A percentile compares a stretch with the other conserved stretches of the same genome.
phyloP scores from a whole-genome alignment of 2,888 invertebrate genomes.

The Athalia cordata region DNA sequence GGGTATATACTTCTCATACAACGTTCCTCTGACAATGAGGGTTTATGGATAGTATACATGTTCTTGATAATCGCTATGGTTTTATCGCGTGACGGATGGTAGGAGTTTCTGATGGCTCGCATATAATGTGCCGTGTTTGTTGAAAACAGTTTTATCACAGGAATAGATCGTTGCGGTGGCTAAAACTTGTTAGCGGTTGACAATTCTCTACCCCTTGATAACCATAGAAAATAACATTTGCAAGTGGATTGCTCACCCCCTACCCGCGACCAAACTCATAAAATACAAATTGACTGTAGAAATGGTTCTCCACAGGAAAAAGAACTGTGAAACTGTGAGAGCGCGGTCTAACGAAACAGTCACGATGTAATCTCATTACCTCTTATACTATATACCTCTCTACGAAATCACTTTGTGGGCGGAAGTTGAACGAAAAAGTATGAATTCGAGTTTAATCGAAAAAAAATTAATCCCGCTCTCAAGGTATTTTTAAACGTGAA shows the following conservation, averaged over 20 bases:
- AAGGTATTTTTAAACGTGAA: conserved; percentile 14
- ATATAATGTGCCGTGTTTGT: background rate
- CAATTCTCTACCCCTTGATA: conserved; percentile 33
- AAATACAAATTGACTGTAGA: conserved; percentile 38
- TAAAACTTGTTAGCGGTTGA: conserved; percentile 42
- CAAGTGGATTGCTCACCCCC: conserved; percentile 38
- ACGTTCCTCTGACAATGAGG: background rate
- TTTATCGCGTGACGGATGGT: background rate
- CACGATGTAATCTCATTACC: conserved; percentile 38
- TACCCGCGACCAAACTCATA: conserved; percentile 15
- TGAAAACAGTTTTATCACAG: conserved; percentile 14
- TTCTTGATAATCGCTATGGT: background rate
- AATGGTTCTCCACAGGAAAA: background rate
- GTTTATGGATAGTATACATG: conserved; percentile 1
- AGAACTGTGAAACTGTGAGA: conserved; percentile 27
- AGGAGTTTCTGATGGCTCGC: conserved; percentile 6
- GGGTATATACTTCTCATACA: background rate
- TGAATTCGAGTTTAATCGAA: conserved; percentile 28
- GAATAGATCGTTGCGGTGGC: conserved; percentile 33
- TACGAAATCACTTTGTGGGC: conserved; percentile 42
- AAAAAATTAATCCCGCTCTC: conserved; percentile 16
- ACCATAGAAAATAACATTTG: conserved; percentile 33
- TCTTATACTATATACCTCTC: background rate
- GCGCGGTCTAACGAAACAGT: conserved; percentile 34
- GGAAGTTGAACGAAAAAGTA: conserved; percentile 31